Evolutionary conservation across 2,797 vertebrate species (phyloP).

Genomic region (Dicrostonyx torquatus): DNA sequence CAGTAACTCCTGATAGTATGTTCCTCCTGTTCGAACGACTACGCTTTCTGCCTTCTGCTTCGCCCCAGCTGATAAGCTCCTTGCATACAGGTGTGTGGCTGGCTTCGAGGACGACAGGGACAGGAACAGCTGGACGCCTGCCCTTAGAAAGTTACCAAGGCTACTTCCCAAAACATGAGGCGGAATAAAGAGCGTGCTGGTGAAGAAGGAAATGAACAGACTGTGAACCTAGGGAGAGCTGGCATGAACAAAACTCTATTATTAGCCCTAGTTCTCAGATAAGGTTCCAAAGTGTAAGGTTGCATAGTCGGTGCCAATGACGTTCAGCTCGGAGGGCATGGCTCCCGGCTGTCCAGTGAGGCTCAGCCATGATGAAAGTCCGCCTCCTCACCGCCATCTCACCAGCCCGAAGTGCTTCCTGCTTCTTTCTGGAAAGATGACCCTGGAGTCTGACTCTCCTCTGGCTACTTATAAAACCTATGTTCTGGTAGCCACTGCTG

Average conservation of each 20-base stretch:
- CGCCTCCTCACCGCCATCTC: background rate
- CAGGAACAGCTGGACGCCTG: background rate
- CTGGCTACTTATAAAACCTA: background rate
- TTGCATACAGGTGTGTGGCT: background rate
- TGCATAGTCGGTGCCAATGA: background rate
- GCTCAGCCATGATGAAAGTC: background rate
- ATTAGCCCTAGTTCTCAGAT: slow-evolving; percentile 19
- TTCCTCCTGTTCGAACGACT: background rate
- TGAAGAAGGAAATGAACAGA: background rate
- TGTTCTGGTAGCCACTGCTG: background rate
- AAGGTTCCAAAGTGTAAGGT: background rate
- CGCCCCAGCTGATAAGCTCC: background rate
- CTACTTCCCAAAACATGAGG: background rate
- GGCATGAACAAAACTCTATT: background rate
- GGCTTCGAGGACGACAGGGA: background rate
- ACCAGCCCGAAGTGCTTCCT: slow-evolving; percentile 5
- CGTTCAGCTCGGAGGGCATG: background rate
- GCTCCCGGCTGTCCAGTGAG: background rate
- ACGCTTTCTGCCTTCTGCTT: background rate
- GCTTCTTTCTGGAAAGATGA: slow-evolving; percentile 53
- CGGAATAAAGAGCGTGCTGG: background rate
- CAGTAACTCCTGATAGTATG: background rate
- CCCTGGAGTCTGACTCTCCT: slow-evolving; percentile 28
- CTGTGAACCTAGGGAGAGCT: background rate
- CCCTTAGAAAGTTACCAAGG: background rate